These are phyloP conservation scores for Coptodon bakossiorum DNA, from an alignment of 2,113 vertebrate species.

Conservation along the genomic window DNA sequence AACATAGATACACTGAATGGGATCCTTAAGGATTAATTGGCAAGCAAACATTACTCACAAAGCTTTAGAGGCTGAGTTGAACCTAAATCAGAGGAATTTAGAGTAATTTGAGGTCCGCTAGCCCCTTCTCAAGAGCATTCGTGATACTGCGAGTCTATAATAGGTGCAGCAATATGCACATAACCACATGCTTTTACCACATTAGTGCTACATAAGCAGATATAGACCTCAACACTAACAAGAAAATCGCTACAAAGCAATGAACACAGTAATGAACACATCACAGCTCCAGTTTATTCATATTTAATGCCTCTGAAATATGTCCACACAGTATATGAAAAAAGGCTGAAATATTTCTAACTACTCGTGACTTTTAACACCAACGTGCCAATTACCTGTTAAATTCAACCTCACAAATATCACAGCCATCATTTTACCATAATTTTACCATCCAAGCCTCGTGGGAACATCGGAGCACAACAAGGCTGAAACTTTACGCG, in stretches of 20 bases:
- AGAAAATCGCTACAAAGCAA: background rate
- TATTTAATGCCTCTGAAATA: background rate
- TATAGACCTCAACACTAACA: background rate
- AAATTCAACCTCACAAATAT: background rate
- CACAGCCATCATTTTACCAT: background rate
- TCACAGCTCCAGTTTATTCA: background rate
- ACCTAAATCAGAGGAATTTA: slow-evolving; percentile 24
- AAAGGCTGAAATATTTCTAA: background rate
- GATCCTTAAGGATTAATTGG: background rate
- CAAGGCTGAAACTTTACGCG: background rate
- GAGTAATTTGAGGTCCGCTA: background rate
- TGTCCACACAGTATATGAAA: background rate
- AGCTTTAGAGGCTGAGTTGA: background rate
- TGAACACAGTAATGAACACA: background rate
- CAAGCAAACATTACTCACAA: background rate
- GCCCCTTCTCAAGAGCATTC: slow-evolving; percentile 35
- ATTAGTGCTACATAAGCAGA: background rate
- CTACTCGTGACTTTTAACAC: background rate
- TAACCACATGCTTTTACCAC: background rate
- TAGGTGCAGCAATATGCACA: background rate
- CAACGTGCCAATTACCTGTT: background rate
- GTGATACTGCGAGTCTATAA: background rate
- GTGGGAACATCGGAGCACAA: background rate
- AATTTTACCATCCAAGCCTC: background rate
- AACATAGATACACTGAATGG: background rate